phyloP scores from a whole-genome alignment of 2,113 vertebrate genomes.

The Rhabdomys dilectus region DNA sequence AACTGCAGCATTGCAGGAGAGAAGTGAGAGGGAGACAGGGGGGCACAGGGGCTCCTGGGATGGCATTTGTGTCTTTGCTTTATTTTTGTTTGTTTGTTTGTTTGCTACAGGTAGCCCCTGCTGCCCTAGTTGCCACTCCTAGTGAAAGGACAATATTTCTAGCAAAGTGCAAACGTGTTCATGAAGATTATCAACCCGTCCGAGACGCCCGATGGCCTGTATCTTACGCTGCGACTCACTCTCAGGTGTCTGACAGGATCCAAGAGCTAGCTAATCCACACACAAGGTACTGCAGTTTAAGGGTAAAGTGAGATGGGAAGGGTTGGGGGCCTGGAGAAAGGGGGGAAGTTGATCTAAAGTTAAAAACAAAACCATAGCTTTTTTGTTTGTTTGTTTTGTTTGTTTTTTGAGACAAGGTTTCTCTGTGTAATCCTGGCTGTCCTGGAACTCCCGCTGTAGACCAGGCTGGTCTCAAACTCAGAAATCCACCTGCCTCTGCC shows the following conservation, averaged over 20 bases:
- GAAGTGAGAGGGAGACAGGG: not conserved
- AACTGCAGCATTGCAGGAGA: not conserved
- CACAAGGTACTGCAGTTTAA: constrained; percentile 74
- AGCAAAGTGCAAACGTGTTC: constrained; percentile 72
- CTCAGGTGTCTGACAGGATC: constrained; percentile 72
- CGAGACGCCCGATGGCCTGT: constrained; percentile 79
- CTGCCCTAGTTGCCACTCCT: constrained; percentile 35
- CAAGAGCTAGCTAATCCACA: constrained; percentile 78
- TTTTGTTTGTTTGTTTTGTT: not conserved
- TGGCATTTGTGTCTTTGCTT: not conserved
- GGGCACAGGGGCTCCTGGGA: not conserved
- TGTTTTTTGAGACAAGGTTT: no score
- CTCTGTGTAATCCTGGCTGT: no score
- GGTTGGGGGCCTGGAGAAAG: not conserved
- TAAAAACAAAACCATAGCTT: not conserved
- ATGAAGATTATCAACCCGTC: not conserved
- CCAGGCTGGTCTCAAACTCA: no score
- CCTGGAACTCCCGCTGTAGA: no score
- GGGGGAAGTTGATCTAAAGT: not conserved
- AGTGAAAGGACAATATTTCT: constrained; percentile 77
- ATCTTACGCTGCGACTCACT: constrained; percentile 53
- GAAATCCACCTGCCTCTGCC: no score
- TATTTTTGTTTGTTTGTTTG: not conserved
- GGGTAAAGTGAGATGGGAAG: not conserved
- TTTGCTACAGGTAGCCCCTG: constrained; percentile 59